Evolutionary conservation across 2,888 invertebrate species (phyloP).

Genomic region (Parapristionchus giblindavisi): DNA sequence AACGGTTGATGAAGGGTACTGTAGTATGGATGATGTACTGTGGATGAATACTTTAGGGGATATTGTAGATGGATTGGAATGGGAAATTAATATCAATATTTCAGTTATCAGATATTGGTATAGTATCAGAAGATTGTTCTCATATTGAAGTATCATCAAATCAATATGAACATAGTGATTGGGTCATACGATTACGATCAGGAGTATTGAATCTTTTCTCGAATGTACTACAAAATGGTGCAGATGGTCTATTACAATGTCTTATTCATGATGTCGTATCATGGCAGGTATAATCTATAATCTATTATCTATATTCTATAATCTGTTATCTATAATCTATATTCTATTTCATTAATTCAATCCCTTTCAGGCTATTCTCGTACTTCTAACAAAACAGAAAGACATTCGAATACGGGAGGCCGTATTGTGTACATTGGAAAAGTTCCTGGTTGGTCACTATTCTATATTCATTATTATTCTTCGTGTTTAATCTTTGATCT

Average conservation of each 20-base stretch:
- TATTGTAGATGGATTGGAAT: neutral
- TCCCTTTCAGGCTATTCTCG: slow-evolving; percentile 53
- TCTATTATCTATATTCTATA: slow-evolving; percentile 18
- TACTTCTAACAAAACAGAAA: slow-evolving; percentile 54
- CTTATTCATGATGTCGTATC: slow-evolving; percentile 45
- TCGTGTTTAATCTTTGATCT: neutral
- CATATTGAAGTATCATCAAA: neutral
- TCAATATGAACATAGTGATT: slow-evolving; percentile 6
- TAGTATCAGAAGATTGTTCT: slow-evolving; percentile 9
- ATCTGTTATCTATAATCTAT: slow-evolving; percentile 30
- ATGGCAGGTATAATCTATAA: slow-evolving; percentile 40
- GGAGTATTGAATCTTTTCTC: slow-evolving; percentile 40
- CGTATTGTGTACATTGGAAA: slow-evolving; percentile 52
- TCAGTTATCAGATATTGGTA: slow-evolving; percentile 32
- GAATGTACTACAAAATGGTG: slow-evolving; percentile 43
- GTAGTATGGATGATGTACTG: neutral
- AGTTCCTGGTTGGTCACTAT: slow-evolving; percentile 50
- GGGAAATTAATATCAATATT: neutral
- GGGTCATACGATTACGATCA: slow-evolving; percentile 26
- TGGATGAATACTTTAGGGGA: neutral
- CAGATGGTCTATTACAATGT: slow-evolving; percentile 43
- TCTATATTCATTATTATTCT: neutral
- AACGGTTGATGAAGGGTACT: neutral
- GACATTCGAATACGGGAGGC: slow-evolving; percentile 49
- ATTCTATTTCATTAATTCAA: neutral